A percentile compares a stretch with the other conserved stretches of the same genome.
phyloP scores from a whole-genome alignment of 2,113 vertebrate species.

The Elaphurus davidianus region DNA sequence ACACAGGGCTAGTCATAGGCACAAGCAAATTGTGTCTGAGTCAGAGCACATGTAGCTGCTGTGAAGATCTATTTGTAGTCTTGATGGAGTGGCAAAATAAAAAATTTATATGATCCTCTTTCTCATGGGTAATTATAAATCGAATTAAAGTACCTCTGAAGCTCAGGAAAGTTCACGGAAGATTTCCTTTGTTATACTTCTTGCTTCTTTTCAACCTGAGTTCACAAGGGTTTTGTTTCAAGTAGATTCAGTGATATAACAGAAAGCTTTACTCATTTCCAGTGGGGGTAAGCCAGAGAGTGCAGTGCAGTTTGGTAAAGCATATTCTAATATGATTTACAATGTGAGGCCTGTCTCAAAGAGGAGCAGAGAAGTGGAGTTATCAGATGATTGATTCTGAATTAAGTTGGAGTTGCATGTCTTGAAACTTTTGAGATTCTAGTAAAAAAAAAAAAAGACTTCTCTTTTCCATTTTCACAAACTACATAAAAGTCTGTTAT shows the following conservation, averaged over 20 bases:
- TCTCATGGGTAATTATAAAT: conserved; percentile 10
- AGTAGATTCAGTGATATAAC: not conserved
- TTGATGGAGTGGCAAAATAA: not conserved
- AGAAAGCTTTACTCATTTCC: not conserved
- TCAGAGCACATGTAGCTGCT: not conserved
- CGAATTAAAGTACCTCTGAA: not conserved
- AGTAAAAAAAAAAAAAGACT: not conserved
- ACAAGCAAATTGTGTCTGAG: not conserved
- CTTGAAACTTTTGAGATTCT: not conserved
- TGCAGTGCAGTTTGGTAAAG: not conserved
- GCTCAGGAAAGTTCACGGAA: not conserved
- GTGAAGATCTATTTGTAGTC: not conserved
- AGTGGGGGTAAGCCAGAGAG: not conserved
- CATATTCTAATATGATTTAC: not conserved
- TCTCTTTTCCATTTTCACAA: not conserved
- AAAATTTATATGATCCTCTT: conserved; percentile 10
- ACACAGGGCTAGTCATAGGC: too few relatives aligned
- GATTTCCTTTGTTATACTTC: not conserved
- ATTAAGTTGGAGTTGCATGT: not conserved
- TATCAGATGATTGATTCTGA: not conserved
- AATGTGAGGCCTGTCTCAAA: not conserved
- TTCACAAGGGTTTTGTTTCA: not conserved
- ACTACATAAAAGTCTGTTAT: not conserved
- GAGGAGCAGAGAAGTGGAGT: not conserved
- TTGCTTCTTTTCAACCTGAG: not conserved